phyloP scores from a whole-genome alignment of 2,797 vertebrate genomes.

The Myiotriccus ornatus region DNA sequence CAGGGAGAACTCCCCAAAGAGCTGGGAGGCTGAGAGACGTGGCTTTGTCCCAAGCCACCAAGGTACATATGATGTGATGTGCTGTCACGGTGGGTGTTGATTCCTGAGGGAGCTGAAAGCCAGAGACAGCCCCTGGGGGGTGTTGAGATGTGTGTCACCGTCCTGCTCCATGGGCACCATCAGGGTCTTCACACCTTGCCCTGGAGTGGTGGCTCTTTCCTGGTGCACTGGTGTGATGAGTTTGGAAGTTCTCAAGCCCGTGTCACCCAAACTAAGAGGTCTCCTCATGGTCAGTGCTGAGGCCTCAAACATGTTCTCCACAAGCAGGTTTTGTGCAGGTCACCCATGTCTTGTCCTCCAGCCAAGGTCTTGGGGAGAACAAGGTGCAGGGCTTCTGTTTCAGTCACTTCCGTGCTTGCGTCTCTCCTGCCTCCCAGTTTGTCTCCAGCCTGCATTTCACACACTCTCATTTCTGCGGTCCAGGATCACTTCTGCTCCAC shows the following conservation, averaged over 20 bases:
- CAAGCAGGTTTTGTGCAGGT: not conserved
- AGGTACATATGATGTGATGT: rapidly evolving
- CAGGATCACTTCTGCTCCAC: rapidly evolving
- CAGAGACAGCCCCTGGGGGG: not conserved
- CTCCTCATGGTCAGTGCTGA: not conserved
- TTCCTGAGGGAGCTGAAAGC: not conserved
- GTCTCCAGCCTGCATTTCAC: not conserved
- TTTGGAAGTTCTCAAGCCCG: not conserved
- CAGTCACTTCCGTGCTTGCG: not conserved
- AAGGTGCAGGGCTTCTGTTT: not conserved
- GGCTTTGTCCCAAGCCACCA: not conserved
- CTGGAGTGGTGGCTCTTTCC: not conserved
- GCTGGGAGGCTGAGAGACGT: not conserved
- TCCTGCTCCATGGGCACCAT: not conserved
- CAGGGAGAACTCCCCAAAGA: not conserved
- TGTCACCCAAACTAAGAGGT: not conserved
- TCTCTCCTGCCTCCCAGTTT: not conserved
- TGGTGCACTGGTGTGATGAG: not conserved
- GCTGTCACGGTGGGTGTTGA: not conserved
- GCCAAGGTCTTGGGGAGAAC: not conserved
- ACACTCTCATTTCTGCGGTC: not conserved
- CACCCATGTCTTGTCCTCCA: not conserved
- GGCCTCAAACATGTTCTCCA: not conserved
- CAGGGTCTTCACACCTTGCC: not conserved
- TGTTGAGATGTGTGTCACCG: rapidly evolving